Evolutionary conservation across 2,113 vertebrate species (phyloP).

Genomic region (Typhlomys cinereus): DNA sequence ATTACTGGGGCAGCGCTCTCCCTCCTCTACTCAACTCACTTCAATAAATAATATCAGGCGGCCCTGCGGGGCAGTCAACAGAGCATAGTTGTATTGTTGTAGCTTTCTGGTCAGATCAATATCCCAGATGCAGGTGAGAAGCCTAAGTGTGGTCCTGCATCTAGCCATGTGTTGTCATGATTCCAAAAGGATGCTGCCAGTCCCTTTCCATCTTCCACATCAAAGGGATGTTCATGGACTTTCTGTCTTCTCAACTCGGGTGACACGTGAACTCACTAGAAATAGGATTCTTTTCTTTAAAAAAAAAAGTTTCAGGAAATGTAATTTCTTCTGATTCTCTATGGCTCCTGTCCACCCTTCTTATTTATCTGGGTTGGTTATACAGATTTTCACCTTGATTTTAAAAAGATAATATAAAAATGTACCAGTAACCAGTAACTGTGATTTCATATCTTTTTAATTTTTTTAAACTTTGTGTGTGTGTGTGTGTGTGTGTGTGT

Average conservation of each 20-base stretch:
- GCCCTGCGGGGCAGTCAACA: slow-evolving; percentile 92
- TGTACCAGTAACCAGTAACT: too few relatives aligned
- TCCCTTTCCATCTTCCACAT: slow-evolving; percentile 73
- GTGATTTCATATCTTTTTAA: background rate
- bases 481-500: too few relatives aligned
- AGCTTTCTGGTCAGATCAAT: slow-evolving; percentile 91
- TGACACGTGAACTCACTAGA: slow-evolving; percentile 50
- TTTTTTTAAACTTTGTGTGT: too few relatives aligned
- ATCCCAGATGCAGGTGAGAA: slow-evolving; percentile 74
- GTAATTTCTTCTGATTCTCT: background rate
- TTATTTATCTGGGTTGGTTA: background rate
- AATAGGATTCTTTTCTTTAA: slow-evolving; percentile 61
- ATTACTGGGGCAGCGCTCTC: slow-evolving; percentile 91
- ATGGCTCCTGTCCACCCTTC: background rate
- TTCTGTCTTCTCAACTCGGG: slow-evolving; percentile 62
- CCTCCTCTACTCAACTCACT: slow-evolving; percentile 86
- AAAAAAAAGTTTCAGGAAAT: background rate
- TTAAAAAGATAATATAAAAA: background rate
- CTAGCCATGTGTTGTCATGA: slow-evolving; percentile 80
- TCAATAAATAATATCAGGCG: slow-evolving; percentile 97
- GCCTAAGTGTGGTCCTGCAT: slow-evolving; percentile 74
- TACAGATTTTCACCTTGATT: background rate
- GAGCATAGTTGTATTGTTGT: slow-evolving; percentile 91
- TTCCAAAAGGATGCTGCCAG: slow-evolving; percentile 80
- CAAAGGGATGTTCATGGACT: slow-evolving; percentile 62